Evolutionary conservation across 2,113 vertebrate species (phyloP).

Genomic region (Thamnaconus septentrionalis): DNA sequence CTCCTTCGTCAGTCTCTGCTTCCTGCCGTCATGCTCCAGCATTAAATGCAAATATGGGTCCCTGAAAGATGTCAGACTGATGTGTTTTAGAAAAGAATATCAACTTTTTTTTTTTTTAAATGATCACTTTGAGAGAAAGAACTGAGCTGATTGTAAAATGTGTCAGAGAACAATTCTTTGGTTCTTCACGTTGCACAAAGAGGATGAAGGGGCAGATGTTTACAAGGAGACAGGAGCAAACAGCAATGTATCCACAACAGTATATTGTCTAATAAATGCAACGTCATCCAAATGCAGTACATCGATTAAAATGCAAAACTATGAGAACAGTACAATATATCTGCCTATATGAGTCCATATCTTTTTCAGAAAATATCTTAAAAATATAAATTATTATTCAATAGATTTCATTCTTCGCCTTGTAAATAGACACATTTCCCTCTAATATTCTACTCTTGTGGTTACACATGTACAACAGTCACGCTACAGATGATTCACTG

Average conservation of each 20-base stretch:
- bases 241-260: conserved; percentile 38
- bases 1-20: too few species aligned
- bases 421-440: conserved; percentile 48
- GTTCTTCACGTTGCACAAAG: conserved; percentile 67
- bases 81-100: conserved; percentile 31
- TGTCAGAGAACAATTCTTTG: conserved; percentile 67
- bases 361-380: conserved; percentile 73
- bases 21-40: background rate
- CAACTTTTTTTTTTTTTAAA: background rate
- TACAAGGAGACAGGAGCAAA: conserved; percentile 58
- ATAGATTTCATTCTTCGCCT: conserved; percentile 47
- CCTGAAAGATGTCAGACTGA: conserved; percentile 39
- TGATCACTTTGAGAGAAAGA: background rate
- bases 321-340: conserved; percentile 60
- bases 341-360: conserved; percentile 41
- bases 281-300: conserved; percentile 50
- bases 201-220: conserved; percentile 48
- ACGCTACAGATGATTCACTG: conserved; percentile 48
- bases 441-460: conserved; percentile 39
- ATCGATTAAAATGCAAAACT: conserved; percentile 59
- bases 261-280: conserved; percentile 40
- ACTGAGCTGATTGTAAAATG: conserved; percentile 15
- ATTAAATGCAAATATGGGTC: conserved; percentile 28
- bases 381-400: conserved; percentile 75
- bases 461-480: conserved; percentile 47